Evolutionary conservation across 2,797 vertebrate species (phyloP), one percentile per base, ranked within the genome.

Genomic region (Brachyalestes nurse): DNA sequence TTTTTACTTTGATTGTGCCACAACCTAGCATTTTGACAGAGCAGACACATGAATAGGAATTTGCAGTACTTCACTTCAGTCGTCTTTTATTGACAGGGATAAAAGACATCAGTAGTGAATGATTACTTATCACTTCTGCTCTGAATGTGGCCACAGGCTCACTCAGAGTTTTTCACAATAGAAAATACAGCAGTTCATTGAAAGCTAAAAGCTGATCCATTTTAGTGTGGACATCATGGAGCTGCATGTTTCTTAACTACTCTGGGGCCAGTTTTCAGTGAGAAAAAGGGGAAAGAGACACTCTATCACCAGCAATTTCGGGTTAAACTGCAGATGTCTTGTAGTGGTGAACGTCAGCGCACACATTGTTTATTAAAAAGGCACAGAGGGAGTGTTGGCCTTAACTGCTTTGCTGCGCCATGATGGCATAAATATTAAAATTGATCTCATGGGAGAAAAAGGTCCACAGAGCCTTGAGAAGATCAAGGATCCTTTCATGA

Each of bases 371-470:
- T 86, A 85, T 85, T 86, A 80, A 83, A 85, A 75, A 80, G 64
- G 70, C 72, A 71, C 34, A 49, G 9, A 51, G 42, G 77, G 55
- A 72, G 73, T 23, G 60, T 78, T 80, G 72, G 72, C 77, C 72
- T 80, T 72, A 47, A 53, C 40, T 77, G 55, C 65, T 72, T 67
- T 67, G 69, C 67, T 66, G 38, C 10, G 5, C 71, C 53, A 53
- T 25, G 64, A 71, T 79, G 67, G 34, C 72, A 79, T 85, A 75
- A 91, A 92, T 93, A 93, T 94, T 91, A 86, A 92, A 89, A 91
- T 87, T 87, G 85, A 81, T 84, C 76, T 75, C 19, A 53, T 61
- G 65, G 40, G 79, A 69, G 55, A 61, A 75, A 16, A 34, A 70
- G 53, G 57, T 65, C 64, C 40, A 78, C 83, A 86, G 83, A 83